phyloP scores from a whole-genome alignment of 2,113 vertebrate species.

The Pyrgilauda ruficollis region DNA sequence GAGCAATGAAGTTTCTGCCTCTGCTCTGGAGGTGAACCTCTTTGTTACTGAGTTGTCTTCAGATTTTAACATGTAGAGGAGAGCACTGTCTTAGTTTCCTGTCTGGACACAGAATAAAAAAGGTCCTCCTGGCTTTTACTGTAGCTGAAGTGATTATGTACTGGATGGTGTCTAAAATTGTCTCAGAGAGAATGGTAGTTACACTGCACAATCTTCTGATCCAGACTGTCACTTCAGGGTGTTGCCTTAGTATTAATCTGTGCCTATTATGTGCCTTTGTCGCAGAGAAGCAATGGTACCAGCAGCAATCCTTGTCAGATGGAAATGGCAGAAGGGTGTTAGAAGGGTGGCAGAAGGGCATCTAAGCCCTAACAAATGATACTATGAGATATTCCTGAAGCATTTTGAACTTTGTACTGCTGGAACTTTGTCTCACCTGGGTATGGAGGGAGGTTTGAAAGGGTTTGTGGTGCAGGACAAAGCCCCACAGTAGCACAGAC shows the following conservation, averaged over 20 bases:
- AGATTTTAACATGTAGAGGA: neutral
- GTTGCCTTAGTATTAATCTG: neutral
- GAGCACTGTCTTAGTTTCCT: neutral
- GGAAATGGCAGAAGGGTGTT: neutral
- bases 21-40: neutral
- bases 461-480: neutral
- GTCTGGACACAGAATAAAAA: neutral
- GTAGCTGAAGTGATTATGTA: neutral
- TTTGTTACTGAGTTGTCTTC: neutral
- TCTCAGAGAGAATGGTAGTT: neutral
- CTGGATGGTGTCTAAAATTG: too few relatives aligned
- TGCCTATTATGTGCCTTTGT: neutral
- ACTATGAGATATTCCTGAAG: neutral
- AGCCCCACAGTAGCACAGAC: neutral
- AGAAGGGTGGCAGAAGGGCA: neutral
- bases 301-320: neutral
- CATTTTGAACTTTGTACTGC: neutral
- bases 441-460: neutral
- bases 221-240: neutral
- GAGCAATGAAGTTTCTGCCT: neutral
- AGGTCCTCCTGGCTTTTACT: neutral
- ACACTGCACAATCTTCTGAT: neutral
- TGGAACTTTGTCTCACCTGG: neutral
- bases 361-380: neutral
- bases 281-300: neutral